Evolutionary conservation across 2,797 vertebrate species (phyloP).

Genomic region (Crax fasciolata): DNA sequence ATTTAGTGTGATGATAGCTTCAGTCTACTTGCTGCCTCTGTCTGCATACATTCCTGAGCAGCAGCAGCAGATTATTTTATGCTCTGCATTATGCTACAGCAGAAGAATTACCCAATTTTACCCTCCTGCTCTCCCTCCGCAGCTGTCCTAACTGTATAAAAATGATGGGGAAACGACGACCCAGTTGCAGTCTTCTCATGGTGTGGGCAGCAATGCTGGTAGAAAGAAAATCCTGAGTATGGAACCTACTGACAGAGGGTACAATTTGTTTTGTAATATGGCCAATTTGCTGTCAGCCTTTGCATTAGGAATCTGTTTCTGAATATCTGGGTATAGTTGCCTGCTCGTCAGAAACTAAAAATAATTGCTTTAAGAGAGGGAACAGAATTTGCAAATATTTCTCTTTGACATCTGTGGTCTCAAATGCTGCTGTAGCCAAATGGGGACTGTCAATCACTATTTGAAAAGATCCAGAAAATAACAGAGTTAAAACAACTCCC

Average conservation of each 20-base stretch:
- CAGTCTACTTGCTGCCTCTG: not conserved
- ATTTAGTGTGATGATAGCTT: not conserved
- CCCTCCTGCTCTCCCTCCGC: not conserved
- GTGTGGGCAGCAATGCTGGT: not conserved
- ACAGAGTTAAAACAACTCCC: conserved; percentile 19
- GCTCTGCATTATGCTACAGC: not conserved
- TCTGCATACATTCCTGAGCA: not conserved
- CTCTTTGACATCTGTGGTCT: conserved; percentile 57
- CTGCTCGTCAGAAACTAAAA: conserved; percentile 57
- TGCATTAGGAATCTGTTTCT: conserved; percentile 43
- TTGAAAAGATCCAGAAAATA: conserved; percentile 59
- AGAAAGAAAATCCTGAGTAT: conserved; percentile 39
- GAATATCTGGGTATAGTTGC: conserved; percentile 38
- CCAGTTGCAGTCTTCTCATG: not conserved
- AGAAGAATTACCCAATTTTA: not conserved
- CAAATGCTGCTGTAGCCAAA: conserved; percentile 44
- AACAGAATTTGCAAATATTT: conserved; percentile 69
- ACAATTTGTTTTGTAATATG: conserved; percentile 21
- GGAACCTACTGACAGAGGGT: conserved; percentile 23
- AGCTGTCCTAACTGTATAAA: not conserved
- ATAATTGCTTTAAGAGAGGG: conserved; percentile 52
- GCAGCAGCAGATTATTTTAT: not conserved
- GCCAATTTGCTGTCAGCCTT: conserved; percentile 44
- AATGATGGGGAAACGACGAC: conserved; percentile 9
- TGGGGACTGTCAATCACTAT: conserved; percentile 40